Base-by-base conservation (phyloP, 1,140 invertebrate species). In the Heliconius melpomene region DNA sequence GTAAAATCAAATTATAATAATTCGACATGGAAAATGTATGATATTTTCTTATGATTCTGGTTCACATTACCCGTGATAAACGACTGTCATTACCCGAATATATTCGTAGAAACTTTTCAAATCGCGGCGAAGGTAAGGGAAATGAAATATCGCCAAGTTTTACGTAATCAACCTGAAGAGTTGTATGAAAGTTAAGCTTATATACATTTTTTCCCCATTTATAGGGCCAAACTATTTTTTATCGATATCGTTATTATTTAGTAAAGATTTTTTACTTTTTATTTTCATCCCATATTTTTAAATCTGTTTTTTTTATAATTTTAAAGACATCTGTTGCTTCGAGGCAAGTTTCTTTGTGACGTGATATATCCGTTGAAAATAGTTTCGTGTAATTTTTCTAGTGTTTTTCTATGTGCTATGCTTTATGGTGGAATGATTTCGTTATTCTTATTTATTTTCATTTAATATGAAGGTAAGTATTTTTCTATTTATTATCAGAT, bases 51-150 rank as follows among this genome's bases (percentile, higher is more conserved):
- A 54, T 54, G 60, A 70, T 70, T 71, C 23, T 70, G 75, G 26
- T 70, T 72, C 32, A 72, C 70, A 52, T 72, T 46, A 20, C 46
- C 38, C 26, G 46, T 78, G 70, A 78, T 57, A 72, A 54, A 77
- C 38, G 70, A 78, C 36, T 72, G n/a, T 77, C 70, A 72, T 72
- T 72, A 78, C 76, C 23, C 38, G 23, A 77, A 77, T 77, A 72
- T 74, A 78, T 74, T 73, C 72, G 57, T 40, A n/a, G 50, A 60
- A 78, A 78, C 77, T 74, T 78, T 78, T 78, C 77, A 74, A 78
- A 78, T 74, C 16, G 70, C 54, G 72, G 71, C 32, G 52, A 73
- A 46, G 52, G 50, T 60, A 78, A 78, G 66, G 50, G 72, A 73
- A 78, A 78, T 60, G 77, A 40, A 74, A 78, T 73, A 78, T 46